A percentile compares a stretch with the other conserved stretches of the same genome.
Evolutionary conservation across 2,888 invertebrate species (phyloP).

Genomic region (Trichogramma evanescens): DNA sequence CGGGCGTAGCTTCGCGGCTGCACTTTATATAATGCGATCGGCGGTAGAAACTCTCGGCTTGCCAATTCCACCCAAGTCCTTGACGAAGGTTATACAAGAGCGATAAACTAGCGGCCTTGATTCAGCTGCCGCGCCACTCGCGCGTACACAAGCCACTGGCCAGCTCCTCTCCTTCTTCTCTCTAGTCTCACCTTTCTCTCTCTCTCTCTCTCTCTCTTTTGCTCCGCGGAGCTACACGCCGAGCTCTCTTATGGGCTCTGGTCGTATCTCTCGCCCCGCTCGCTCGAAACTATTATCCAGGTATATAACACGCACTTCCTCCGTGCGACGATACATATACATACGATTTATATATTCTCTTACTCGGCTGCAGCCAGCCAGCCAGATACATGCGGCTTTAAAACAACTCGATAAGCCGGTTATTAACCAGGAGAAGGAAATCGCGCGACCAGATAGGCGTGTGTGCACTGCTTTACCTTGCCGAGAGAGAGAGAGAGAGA

Average conservation of each 20-base stretch:
- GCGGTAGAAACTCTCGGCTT: too few species aligned
- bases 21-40: too few species aligned
- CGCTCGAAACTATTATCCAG: conserved; percentile 17
- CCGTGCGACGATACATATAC: conserved; percentile 4
- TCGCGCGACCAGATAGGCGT: conserved; percentile 3
- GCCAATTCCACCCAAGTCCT: conserved; percentile 17
- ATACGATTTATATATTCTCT: not conserved
- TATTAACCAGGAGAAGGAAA: conserved; percentile 25
- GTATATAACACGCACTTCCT: conserved; percentile 20
- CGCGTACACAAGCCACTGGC: not conserved
- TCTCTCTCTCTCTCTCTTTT: conserved; percentile 10
- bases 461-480: not conserved
- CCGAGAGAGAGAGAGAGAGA: too few species aligned
- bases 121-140: conserved; percentile 4
- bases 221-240: too few species aligned
- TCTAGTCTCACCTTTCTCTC: not conserved
- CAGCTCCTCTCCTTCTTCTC: conserved; percentile 2
- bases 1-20: too few species aligned
- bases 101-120: conserved; percentile 21
- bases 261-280: not conserved
- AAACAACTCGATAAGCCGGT: conserved; percentile 26
- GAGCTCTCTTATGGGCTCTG: not conserved
- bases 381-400: conserved; percentile 7
- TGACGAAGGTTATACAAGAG: conserved; percentile 25
- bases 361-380: not conserved